These are phyloP conservation scores for Callaeas wilsoni DNA, from an alignment of 2,113 vertebrate genomes.

Conservation along the genomic window DNA sequence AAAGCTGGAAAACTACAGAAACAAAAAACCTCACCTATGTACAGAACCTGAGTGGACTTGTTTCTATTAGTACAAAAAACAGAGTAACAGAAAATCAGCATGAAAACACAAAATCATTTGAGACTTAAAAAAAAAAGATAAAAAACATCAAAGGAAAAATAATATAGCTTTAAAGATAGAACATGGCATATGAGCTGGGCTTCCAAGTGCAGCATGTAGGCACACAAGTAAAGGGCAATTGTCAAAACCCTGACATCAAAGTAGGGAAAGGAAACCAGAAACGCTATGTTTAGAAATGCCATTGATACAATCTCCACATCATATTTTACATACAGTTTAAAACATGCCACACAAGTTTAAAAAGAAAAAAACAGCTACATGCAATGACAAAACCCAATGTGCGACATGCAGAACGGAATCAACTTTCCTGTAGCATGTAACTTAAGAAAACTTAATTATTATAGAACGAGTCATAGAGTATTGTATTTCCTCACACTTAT, in stretches of 20 bases:
- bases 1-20: not conserved
- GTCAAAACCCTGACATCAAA: constrained; percentile 14
- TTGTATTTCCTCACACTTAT: not conserved
- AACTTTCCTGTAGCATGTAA: not conserved
- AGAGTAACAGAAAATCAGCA: not conserved
- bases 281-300: not conserved
- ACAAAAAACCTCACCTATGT: not conserved
- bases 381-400: not conserved
- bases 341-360: not conserved
- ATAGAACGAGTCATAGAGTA: not conserved
- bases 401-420: not conserved
- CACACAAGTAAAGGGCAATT: not conserved
- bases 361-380: not conserved
- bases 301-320: not conserved
- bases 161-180: not conserved
- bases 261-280: not conserved
- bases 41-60: not conserved
- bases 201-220: not conserved
- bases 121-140: not conserved
- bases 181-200: not conserved
- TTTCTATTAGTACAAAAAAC: not conserved
- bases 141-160: not conserved
- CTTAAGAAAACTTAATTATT: not conserved
- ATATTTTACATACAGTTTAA: not conserved
- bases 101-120: not conserved